Conservation (phyloP, 2,113 vertebrate genomes). For the Anguilla japonica region DNA sequence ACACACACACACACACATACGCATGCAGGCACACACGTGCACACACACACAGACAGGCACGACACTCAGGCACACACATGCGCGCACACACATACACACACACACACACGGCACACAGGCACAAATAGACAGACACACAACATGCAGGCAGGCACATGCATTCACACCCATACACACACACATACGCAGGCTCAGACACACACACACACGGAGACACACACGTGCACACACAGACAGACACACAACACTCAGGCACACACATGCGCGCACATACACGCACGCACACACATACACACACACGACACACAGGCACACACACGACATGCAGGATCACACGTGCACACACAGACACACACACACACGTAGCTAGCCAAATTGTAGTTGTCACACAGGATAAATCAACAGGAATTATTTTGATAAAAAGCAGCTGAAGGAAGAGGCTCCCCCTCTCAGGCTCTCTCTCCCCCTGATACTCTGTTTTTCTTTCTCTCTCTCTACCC, state of each 20-base stretch:
- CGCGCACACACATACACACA: background rate
- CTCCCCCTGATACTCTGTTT: background rate
- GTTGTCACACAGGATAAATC: conserved; percentile 6
- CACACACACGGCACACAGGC: too few relatives aligned
- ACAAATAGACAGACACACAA: too few relatives aligned
- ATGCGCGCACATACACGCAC: too few relatives aligned
- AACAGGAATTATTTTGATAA: conserved; percentile 1
- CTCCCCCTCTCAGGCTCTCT: background rate
- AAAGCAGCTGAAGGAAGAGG: background rate
- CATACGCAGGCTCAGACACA: background rate
- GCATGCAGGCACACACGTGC: too few relatives aligned
- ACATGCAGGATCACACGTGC: background rate
- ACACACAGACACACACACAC: background rate
- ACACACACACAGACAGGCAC: background rate
- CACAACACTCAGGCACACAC: background rate
- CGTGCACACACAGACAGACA: background rate
- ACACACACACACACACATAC: background rate
- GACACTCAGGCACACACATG: too few relatives aligned
- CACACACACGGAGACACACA: too few relatives aligned
- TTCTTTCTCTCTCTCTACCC: background rate
- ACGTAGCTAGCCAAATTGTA: background rate
- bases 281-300: too few relatives aligned
- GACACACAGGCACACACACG: background rate
- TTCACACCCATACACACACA: background rate
- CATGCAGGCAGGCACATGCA: too few relatives aligned